A percentile compares a stretch with the other conserved stretches of the same genome.
These are phyloP conservation scores for Panagrolaimus sp. DNA, from an alignment of 1,140 invertebrate species.

Conservation along the genomic window DNA sequence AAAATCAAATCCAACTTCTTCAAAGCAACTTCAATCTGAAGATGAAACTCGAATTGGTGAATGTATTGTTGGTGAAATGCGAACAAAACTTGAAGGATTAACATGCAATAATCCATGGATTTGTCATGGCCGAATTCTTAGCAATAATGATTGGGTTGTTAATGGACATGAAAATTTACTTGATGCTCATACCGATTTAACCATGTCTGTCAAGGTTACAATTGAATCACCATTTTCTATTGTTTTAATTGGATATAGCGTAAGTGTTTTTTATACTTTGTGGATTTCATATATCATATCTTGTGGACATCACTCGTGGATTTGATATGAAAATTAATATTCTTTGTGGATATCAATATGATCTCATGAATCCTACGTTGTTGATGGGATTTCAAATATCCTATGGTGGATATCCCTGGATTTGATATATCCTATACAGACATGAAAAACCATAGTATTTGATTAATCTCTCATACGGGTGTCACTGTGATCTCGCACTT, in stretches of 20 bases:
- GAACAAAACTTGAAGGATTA: neutral
- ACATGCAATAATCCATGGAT: slow-evolving; percentile 7
- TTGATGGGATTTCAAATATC: too few relatives aligned
- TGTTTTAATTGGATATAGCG: slow-evolving; percentile 5
- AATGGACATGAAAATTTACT: slow-evolving; percentile 16
- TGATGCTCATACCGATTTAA: neutral
- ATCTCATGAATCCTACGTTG: too few relatives aligned
- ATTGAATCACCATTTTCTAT: neutral
- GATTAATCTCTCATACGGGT: too few relatives aligned
- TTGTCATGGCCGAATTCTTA: slow-evolving; percentile 2
- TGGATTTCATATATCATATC: too few relatives aligned
- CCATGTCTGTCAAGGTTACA: neutral
- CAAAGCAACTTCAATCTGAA: neutral
- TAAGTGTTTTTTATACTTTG: neutral
- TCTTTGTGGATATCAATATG: too few relatives aligned
- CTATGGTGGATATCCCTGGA: too few relatives aligned
- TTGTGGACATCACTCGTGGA: neutral
- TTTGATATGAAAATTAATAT: too few relatives aligned
- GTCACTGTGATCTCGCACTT: too few relatives aligned
- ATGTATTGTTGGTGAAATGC: neutral
- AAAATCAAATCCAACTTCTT: neutral
- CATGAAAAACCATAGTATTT: too few relatives aligned
- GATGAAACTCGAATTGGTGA: slow-evolving; percentile 12
- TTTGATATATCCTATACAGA: too few relatives aligned
- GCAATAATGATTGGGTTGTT: neutral